These are phyloP conservation scores for Colletes collaris DNA, from an alignment of 2,888 invertebrate genomes.

Conservation along the genomic window DNA sequence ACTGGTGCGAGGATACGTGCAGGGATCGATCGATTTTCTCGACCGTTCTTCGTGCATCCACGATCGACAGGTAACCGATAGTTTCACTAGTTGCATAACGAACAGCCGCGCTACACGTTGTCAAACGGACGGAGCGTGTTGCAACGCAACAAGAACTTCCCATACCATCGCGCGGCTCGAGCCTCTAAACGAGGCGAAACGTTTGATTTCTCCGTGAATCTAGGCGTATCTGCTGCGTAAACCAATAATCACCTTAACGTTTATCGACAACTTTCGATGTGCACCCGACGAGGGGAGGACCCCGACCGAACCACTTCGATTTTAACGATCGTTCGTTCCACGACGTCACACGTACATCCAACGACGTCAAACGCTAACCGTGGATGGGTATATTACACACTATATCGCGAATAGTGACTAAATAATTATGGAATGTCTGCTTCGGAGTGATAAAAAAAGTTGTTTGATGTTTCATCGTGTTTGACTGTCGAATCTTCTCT, in stretches of 20 bases:
- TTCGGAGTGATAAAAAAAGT: too few species aligned
- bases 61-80: conserved; percentile 71
- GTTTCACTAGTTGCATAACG: conserved; percentile 78
- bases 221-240: not conserved
- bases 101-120: conserved; percentile 59
- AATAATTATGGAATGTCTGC: too few species aligned
- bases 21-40: conserved; percentile 38
- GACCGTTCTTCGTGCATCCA: conserved; percentile 56
- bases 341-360: too few species aligned
- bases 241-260: not conserved
- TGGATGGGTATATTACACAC: too few species aligned
- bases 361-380: too few species aligned
- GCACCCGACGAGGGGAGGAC: too few species aligned
- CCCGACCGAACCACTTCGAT: too few species aligned
- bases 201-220: conserved; percentile 21
- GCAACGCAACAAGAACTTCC: conserved; percentile 58
- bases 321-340: too few species aligned
- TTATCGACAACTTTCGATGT: conserved; percentile 2
- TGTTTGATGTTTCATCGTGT: too few species aligned
- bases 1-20: not conserved
- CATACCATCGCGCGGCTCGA: conserved; percentile 30
- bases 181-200: conserved; percentile 8
- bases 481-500: too few species aligned
- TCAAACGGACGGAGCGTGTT: conserved; percentile 68
- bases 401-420: too few species aligned